Conservation (phyloP, 2,797 vertebrate genomes). For the Spatula versicolor region DNA sequence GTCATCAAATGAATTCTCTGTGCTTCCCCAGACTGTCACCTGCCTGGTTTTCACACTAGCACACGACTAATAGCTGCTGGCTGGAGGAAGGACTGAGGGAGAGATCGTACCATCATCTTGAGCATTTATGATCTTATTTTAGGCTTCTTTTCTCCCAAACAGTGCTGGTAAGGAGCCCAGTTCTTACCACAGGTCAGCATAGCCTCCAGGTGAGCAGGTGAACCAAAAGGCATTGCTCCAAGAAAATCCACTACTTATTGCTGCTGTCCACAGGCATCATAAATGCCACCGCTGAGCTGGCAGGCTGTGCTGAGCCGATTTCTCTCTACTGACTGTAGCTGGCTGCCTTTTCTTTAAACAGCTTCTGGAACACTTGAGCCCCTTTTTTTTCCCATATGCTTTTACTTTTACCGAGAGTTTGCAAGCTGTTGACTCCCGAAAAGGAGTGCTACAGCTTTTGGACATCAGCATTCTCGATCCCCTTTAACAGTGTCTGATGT, state of each 20-base stretch:
- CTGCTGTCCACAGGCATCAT: neutral
- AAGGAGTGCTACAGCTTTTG: neutral
- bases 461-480: neutral
- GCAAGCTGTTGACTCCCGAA: neutral
- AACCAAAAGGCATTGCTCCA: neutral
- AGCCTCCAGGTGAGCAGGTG: neutral
- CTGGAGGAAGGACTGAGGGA: neutral
- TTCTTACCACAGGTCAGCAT: neutral
- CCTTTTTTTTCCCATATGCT: neutral
- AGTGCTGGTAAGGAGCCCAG: neutral
- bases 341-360: neutral
- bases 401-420: neutral
- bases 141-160: neutral
- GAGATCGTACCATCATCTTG: neutral
- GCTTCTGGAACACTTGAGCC: neutral
- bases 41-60: neutral
- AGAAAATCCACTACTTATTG: neutral
- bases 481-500: constrained; percentile 1
- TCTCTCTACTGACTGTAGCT: neutral
- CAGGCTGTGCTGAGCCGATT: neutral
- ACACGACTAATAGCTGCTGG: neutral
- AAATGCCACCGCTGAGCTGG: neutral
- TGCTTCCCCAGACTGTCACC: neutral
- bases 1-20: neutral
- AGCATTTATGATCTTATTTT: neutral